phyloP scores from a whole-genome alignment of 2,888 invertebrate genomes.

The Orthonevra nobilis region DNA sequence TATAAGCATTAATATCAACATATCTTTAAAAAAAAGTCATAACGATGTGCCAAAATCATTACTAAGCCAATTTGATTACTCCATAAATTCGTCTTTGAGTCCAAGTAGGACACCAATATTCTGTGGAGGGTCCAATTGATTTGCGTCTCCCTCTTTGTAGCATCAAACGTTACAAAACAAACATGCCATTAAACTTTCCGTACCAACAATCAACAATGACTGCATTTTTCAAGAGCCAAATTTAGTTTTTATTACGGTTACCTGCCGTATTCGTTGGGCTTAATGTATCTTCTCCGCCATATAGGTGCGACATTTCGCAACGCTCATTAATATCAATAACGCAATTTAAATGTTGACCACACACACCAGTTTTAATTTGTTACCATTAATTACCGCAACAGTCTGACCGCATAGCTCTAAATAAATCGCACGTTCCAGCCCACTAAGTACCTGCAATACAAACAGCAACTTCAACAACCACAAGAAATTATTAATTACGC shows the following conservation, averaged over 20 bases:
- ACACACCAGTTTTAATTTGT: conserved; percentile 32
- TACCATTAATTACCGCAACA: conserved; percentile 59
- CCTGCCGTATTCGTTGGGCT: conserved; percentile 5
- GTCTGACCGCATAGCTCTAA: conserved; percentile 45
- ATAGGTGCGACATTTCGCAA: conserved; percentile 30
- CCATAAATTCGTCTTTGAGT: background rate
- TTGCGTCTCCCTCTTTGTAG: conserved; percentile 9
- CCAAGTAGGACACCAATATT: background rate
- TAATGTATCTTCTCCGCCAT: conserved; percentile 24
- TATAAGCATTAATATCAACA: no score
- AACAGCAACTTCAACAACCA: conserved; percentile 10
- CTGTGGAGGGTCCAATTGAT: conserved; percentile 11
- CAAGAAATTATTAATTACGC: conserved; percentile 53
- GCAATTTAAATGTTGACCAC: conserved; percentile 62
- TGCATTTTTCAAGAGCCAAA: conserved; percentile 25
- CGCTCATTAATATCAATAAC: conserved; percentile 45
- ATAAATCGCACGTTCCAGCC: conserved; percentile 48
- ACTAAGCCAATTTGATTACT: background rate
- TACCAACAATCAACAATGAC: conserved; percentile 1
- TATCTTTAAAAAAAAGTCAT: background rate
- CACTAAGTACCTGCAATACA: conserved; percentile 2
- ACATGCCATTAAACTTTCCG: conserved; percentile 25
- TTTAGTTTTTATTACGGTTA: conserved; percentile 55
- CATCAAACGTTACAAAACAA: conserved; percentile 33
- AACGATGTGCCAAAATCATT: background rate